Base-by-base conservation (phyloP, 2,113 vertebrate species). In the Chelonoidis abingdonii region DNA sequence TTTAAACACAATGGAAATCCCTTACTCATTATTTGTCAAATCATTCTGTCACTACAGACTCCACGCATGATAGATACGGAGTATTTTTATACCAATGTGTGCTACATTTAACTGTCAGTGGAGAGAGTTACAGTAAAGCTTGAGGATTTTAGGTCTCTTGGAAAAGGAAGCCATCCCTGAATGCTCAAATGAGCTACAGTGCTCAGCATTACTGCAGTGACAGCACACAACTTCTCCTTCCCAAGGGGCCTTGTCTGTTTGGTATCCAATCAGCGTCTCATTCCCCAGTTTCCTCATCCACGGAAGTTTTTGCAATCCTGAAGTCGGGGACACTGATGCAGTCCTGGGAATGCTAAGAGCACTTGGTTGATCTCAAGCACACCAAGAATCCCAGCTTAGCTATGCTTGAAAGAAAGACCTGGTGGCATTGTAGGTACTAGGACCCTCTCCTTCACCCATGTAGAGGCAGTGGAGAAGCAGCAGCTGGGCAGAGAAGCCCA, bases 71-170 rank as follows among this genome's bases (percentile, higher is more conserved):
- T 12, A 56, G 72, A 14, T 21, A 82, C 75, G 65, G 87, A 79
- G 76, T 85, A 90, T 89, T 92, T 91, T 93, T 65, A 96, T 93
- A 95, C 22, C 54, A 90, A 11, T 0, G 78, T 41, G 91, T 56
- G 65, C 52, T 65, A 14, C 4, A 75, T 41, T 88, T 89, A 92
- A 31, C 41, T 72, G 83, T 47, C 22, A 87, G 78, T 13, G 29
- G 27, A 31, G 57, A 12, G 57, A 62, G 57, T 62, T 62, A 62
- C 57, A 62, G 57, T 62, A 62, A 62, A 31, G 57, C 29, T 13
- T 62, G 29, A 14, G 27, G 29, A 14, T 62, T 62, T 62, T 27
- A 31, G 35, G 87, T 87, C 14, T 57, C 5, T 89, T 57, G 24
- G 80, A 95, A 91, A 95, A 27, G 80, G 93, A 90, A 89, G 83